Percentiles rank a stretch among this genome's conserved stretches.
These are phyloP conservation scores for Megalonaias nervosa DNA, from an alignment of 1,140 invertebrate species.

Conservation along the genomic window DNA sequence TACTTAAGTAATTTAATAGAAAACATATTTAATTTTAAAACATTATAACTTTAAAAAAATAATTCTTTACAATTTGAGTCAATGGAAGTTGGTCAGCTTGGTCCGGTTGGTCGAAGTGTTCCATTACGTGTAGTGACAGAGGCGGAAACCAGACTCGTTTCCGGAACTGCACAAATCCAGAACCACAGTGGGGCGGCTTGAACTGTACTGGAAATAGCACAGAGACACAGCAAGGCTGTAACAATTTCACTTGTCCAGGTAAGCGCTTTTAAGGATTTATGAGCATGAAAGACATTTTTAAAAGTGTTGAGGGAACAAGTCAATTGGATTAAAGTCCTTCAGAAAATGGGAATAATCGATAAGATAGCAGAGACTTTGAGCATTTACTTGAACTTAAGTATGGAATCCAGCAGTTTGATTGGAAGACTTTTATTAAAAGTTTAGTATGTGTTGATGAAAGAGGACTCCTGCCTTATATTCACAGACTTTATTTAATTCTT, in stretches of 20 bases:
- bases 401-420: no score
- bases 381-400: no score
- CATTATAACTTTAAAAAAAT: not conserved
- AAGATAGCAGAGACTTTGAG: no score
- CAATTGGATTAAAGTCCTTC: no score
- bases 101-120: constrained; percentile 71
- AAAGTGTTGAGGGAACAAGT: no score
- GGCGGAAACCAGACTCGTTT: constrained; percentile 75
- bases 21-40: not conserved
- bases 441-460: no score
- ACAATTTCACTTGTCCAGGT: constrained; percentile 16
- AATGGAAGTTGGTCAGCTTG: constrained; percentile 72
- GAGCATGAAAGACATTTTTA: no score
- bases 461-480: no score
- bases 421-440: no score
- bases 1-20: constrained; percentile 57
- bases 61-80: constrained; percentile 32
- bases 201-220: constrained; percentile 33
- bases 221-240: constrained; percentile 23
- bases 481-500: no score
- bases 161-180: constrained; percentile 69
- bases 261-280: not conserved
- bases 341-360: no score
- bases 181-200: constrained; percentile 68
- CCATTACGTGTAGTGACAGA: constrained; percentile 73